Evolutionary conservation across 2,797 vertebrate species (phyloP), one percentile per base, ranked within the genome.

Genomic region (Tympanoctomys barrerae): DNA sequence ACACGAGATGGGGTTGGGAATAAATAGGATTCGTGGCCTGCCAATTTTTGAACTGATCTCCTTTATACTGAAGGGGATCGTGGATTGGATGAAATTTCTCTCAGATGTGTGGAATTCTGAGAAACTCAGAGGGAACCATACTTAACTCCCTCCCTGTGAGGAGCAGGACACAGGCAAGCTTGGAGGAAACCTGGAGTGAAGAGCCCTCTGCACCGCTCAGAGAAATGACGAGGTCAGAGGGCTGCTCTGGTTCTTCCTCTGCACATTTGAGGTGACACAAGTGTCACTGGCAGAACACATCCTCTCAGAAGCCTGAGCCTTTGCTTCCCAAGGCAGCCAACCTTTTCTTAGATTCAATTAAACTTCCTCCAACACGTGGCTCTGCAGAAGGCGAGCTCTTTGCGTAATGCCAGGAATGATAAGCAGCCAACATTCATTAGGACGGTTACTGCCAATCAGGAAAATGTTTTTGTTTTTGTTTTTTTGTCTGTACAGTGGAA

Each of bases 261-360:
- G 19, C 18, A 28, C 11, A 4, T 33, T 36, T 9, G 7, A 13
- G 14, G 57, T 77, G 89, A 92, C 7, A 1, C 5, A 22, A 46
- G 2, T 3, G 28, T 64, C 57, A 33, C n/a, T 82, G 71, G 80
- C 42, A 61, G 83, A 82, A 88, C 10, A 18, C 59, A 91, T 75
- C 31, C 39, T 78, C 75, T 85, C 12, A 36, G 88, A 61, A 71
- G 61, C 75, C 59, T 84, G 33, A 31, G 28, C 31, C 22, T 92
- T 75, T 14, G 49, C 66, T 93, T 95, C 83, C 36, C 16, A 52
- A 84, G 6, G 39, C 91, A 70, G 26, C 13, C 87, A 54, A 62
- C 59, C 73, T 46, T 96, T 94, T 87, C 92, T 96, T 87, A 94
- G 88, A 96, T 90, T 90, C 95, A 95, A 83, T 94, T 94, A 97